Evolutionary conservation across 2,797 vertebrate species (phyloP).

Genomic region (Antrozous pallidus): DNA sequence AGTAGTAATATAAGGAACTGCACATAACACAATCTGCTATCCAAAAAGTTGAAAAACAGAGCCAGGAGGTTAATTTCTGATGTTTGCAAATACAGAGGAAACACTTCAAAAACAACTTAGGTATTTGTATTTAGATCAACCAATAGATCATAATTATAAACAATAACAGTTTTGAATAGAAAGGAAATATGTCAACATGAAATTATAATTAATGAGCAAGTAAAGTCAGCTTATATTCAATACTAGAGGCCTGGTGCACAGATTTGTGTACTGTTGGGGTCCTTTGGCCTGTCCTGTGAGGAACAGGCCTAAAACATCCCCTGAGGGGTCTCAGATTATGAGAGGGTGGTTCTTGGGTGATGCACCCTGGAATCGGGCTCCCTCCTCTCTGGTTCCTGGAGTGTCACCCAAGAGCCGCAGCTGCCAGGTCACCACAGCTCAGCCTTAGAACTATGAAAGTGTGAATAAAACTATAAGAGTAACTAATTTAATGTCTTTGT

Average conservation of each 20-base stretch:
- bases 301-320: too few species aligned
- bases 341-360: too few species aligned
- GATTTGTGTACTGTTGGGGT: too few species aligned
- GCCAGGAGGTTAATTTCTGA: constrained; percentile 43
- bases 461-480: neutral
- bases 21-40: constrained; percentile 51
- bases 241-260: neutral
- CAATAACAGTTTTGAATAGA: constrained; percentile 3
- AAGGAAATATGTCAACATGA: neutral
- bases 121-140: constrained; percentile 28
- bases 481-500: neutral
- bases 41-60: constrained; percentile 48
- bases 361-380: fast-evolving
- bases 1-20: constrained; percentile 32
- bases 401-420: too few species aligned
- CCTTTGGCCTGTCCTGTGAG: too few species aligned
- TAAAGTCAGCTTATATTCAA: neutral
- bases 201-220: neutral
- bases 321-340: too few species aligned
- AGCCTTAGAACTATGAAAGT: neutral
- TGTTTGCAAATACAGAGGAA: constrained; percentile 56
- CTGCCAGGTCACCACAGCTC: neutral
- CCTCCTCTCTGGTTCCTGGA: too few species aligned
- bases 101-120: constrained; percentile 37
- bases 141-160: neutral